Base-by-base conservation (phyloP, 2,113 vertebrate species). In the Panthera leo region DNA sequence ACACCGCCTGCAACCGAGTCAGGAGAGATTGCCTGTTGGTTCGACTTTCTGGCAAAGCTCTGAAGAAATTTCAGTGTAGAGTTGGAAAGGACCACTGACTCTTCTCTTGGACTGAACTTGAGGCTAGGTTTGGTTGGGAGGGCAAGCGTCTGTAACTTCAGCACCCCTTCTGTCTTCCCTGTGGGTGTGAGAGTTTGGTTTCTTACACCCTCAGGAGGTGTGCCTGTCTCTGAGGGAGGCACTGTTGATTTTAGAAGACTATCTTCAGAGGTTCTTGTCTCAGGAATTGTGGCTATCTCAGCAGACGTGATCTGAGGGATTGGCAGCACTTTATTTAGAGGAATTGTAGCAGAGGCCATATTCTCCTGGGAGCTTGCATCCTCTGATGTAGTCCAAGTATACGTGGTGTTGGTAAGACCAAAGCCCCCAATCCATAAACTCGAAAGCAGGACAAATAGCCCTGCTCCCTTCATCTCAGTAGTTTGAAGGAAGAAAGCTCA, bases 401-500 rank as follows among this genome's bases (percentile, higher is more conserved):
- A 36, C 18, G 1, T 76, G 5, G 63, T 78, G 55, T 53, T 4
- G 19, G 79, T 95, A 61, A 96, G 96, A 13, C 95, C 98, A 21
- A 21, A 10, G 55, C 84, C 98, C 31, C 68, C 89, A 19, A 53
- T 91, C 95, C 97, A 95, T 18, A 99, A 93, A 75, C 93, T 71
- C 4, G 97, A 71, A 4, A 99, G 68, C 34, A 99, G 34, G 63
- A 99, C 15, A 11, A 99, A 68, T 10, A 98, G 91, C 36, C 96
- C 87, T 0, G 89, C 65, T 51, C 71, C 80, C 90, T 97, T 98
- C 98, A 99, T 99, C 82, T 76, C 97, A 76, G 70, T 39, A 34
- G n/a, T n/a, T 85, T 93, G 31, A 63, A 95, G 92, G 34, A 67
- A 39, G 83, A 42, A 88, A 71, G 8, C 73, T 0, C 27, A 58